These are phyloP conservation scores for Lithophane socia DNA, from an alignment of 2,888 invertebrate genomes.

Conservation along the genomic window DNA sequence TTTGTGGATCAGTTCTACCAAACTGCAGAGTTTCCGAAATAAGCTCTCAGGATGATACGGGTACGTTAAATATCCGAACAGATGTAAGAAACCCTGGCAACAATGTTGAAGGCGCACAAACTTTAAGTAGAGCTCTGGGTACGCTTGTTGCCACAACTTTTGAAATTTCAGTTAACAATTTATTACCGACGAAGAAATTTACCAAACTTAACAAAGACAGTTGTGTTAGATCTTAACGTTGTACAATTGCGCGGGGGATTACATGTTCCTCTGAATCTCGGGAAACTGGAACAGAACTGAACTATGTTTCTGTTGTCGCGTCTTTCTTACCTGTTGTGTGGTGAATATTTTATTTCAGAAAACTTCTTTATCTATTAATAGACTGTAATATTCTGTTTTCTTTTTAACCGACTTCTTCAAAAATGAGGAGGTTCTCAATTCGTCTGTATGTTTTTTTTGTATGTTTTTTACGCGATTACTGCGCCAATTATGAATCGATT, in stretches of 20 bases:
- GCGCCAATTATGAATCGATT: too few species aligned
- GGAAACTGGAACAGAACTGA: slow-evolving; percentile 31
- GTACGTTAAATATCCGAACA: slow-evolving; percentile 41
- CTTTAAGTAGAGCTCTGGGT: slow-evolving; percentile 70
- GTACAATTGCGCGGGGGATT: slow-evolving; percentile 59
- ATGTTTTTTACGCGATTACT: too few species aligned
- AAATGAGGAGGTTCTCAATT: too few species aligned
- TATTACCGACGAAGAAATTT: slow-evolving; percentile 71
- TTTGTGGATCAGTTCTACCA: slow-evolving; percentile 21
- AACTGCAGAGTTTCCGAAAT: slow-evolving; percentile 18
- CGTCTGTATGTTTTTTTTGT: too few species aligned
- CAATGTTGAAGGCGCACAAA: slow-evolving; percentile 57
- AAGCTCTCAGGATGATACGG: slow-evolving; percentile 36
- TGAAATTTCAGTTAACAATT: slow-evolving; percentile 73
- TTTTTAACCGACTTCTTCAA: too few species aligned
- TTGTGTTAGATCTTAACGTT: slow-evolving; percentile 58
- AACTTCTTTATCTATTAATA: background rate
- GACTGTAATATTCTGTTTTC: slow-evolving; percentile 7
- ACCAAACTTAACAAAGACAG: slow-evolving; percentile 71
- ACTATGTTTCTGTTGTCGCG: slow-evolving; percentile 23
- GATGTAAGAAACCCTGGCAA: slow-evolving; percentile 53
- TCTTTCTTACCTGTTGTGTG: slow-evolving; percentile 12
- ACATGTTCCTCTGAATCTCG: slow-evolving; percentile 35
- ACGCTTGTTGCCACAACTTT: slow-evolving; percentile 71
- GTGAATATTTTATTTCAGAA: slow-evolving; percentile 22